Conservation (phyloP, 2,888 invertebrate species). For the Platycheirus albimanus region DNA sequence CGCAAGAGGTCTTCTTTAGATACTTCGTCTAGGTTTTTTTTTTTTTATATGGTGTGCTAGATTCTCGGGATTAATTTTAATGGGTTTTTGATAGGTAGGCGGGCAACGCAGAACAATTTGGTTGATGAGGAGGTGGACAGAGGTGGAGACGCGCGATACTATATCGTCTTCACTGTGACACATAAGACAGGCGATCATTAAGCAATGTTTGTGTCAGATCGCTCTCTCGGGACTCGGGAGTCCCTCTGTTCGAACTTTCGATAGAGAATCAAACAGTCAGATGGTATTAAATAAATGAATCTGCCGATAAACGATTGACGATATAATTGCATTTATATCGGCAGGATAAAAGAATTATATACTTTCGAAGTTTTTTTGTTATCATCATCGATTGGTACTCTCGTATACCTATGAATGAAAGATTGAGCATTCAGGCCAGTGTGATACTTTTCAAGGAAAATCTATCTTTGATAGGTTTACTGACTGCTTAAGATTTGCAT, state of each 20-base stretch:
- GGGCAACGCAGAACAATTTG: constrained; percentile 49
- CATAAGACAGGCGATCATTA: constrained; percentile 64
- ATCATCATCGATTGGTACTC: constrained; percentile 34
- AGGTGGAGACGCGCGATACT: constrained; percentile 38
- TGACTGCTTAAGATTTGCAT: neutral
- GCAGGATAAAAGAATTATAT: constrained; percentile 23
- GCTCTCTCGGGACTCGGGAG: constrained; percentile 2
- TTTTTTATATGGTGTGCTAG: constrained; percentile 50
- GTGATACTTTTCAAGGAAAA: constrained; percentile 8
- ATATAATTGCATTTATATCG: constrained; percentile 63
- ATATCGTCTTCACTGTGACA: constrained; percentile 40
- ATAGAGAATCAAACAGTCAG: constrained; percentile 25
- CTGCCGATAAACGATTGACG: constrained; percentile 62
- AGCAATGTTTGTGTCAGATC: constrained; percentile 50
- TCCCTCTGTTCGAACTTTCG: neutral
- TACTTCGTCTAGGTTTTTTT: too few relatives aligned
- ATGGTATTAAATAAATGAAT: constrained; percentile 59
- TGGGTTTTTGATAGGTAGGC: constrained; percentile 72
- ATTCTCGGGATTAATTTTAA: constrained; percentile 72
- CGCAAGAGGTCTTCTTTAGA: constrained; percentile 30
- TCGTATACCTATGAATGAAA: constrained; percentile 1
- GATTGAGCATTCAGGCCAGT: constrained; percentile 46
- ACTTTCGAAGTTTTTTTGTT: constrained; percentile 48
- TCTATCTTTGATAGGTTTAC: neutral
- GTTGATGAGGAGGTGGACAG: constrained; percentile 52